Conservation (phyloP, 2,113 vertebrate genomes). For the Gadus macrocephalus region DNA sequence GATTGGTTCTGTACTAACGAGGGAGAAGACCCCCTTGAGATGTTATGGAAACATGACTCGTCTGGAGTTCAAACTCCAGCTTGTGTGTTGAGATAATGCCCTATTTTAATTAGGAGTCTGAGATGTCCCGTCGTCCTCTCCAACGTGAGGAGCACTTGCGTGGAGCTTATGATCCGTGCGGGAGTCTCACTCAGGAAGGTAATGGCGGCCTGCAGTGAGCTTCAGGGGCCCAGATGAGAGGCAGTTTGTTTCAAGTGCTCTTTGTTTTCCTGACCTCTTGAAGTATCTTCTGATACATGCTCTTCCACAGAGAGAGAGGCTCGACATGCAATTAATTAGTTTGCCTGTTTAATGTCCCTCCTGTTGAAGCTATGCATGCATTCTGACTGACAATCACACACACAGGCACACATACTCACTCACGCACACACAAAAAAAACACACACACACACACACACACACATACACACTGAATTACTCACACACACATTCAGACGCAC, state of each 20-base stretch:
- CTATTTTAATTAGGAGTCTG: constrained; percentile 87
- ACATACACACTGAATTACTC: not conserved
- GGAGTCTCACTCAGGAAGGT: constrained; percentile 63
- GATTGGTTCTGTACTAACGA: constrained; percentile 76
- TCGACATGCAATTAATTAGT: constrained; percentile 34
- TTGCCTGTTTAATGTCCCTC: constrained; percentile 17
- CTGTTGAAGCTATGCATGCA: constrained; percentile 8
- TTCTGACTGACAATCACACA: not conserved
- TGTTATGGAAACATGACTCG: constrained; percentile 70
- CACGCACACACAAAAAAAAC: not conserved
- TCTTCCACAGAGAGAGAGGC: constrained; percentile 49
- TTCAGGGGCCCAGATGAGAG: constrained; percentile 56
- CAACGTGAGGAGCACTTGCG: constrained; percentile 71
- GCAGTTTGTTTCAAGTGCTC: constrained; percentile 57
- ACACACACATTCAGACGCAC: not conserved
- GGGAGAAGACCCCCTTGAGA: constrained; percentile 76
- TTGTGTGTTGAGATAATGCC: constrained; percentile 83
- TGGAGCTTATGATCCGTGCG: constrained; percentile 57
- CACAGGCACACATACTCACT: no score
- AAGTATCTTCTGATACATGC: constrained; percentile 45
- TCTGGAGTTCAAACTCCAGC: constrained; percentile 73
- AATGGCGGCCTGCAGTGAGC: constrained; percentile 47
- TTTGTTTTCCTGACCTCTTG: constrained; percentile 52
- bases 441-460: no score
- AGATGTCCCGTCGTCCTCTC: constrained; percentile 75